Evolutionary conservation across 2,113 vertebrate species (phyloP), one percentile per base, ranked within the genome.

Genomic region (Apodemus speciosus): DNA sequence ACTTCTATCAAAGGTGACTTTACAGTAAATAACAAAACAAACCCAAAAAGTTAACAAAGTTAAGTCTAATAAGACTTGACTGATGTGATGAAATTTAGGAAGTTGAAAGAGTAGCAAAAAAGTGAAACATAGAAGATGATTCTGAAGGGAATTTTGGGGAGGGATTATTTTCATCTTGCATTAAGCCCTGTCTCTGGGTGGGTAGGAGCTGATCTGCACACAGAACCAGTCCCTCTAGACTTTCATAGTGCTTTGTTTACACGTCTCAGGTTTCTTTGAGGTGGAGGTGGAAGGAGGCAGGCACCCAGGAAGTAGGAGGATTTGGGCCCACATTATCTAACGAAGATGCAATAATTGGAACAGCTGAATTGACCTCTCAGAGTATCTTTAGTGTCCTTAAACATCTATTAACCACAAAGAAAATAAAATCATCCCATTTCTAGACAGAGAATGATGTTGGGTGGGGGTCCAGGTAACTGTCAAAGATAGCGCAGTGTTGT

Each of bases 1-100:
- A 72, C 46, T 96, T 91, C 94, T 75, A 80, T 95, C 75, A 90
- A 38, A 89, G 73, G 25, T 91, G 83, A 85, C 92, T 94, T 89
- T 68, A 86, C 0, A 60, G 20, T 58, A 86, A 96, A 91, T 91
- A 32, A 10, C 53, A 40, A 43, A 83, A 23, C 25, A 18, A 43
- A 10, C 5, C 6, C 21, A 23, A 15, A 9, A 68, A 38, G 2
- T 15, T 71, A 40, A 85, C 16, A 85, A 49, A 85, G 27, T 43
- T 43, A n/a, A 51, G 6, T 62, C 27, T 25, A 46, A 76, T 30
- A 21, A 71, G 56, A 72, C 91, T 69, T 66, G 56, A 4, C 51
- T 72, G 46, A 53, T 76, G n/a, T 51, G 9, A 66, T 62, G 23
- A 32, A 8, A 46, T 83, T 92, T 46, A 10, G 60, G 30, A 2